Percentiles rank a stretch among this genome's conserved stretches.
Conservation (phyloP, 2,888 invertebrate species). For the Deroplatys truncata region DNA sequence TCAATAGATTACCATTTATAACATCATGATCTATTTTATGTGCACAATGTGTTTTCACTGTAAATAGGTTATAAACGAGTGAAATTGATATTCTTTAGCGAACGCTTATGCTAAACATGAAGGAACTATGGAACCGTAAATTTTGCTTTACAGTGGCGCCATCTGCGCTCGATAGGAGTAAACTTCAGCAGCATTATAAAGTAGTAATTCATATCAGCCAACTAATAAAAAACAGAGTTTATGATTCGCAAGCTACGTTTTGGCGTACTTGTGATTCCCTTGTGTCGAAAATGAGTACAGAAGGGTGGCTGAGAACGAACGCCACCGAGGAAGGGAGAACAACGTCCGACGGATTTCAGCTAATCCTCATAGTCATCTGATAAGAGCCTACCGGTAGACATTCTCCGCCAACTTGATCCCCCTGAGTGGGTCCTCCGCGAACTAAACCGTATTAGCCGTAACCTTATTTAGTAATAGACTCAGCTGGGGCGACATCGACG, state of each 20-base stretch:
- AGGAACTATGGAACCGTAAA: too few relatives aligned
- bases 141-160: too few relatives aligned
- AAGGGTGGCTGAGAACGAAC: neutral
- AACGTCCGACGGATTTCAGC: slow-evolving; percentile 10
- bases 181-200: too few relatives aligned
- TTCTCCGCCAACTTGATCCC: neutral
- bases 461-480: slow-evolving; percentile 15
- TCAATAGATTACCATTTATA: too few relatives aligned
- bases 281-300: neutral
- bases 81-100: too few relatives aligned
- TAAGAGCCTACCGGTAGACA: slow-evolving; percentile 3
- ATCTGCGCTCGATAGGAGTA: too few relatives aligned
- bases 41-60: too few relatives aligned
- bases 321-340: neutral
- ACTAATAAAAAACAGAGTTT: neutral
- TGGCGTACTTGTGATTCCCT: neutral
- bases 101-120: too few relatives aligned
- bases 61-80: too few relatives aligned
- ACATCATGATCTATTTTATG: too few relatives aligned
- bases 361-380: slow-evolving; percentile 16
- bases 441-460: slow-evolving; percentile 14
- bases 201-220: too few relatives aligned
- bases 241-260: neutral
- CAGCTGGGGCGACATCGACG: neutral
- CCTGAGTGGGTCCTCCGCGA: slow-evolving; percentile 8